Conservation (phyloP, 2,888 invertebrate species). For the Parelbella ahira region DNA sequence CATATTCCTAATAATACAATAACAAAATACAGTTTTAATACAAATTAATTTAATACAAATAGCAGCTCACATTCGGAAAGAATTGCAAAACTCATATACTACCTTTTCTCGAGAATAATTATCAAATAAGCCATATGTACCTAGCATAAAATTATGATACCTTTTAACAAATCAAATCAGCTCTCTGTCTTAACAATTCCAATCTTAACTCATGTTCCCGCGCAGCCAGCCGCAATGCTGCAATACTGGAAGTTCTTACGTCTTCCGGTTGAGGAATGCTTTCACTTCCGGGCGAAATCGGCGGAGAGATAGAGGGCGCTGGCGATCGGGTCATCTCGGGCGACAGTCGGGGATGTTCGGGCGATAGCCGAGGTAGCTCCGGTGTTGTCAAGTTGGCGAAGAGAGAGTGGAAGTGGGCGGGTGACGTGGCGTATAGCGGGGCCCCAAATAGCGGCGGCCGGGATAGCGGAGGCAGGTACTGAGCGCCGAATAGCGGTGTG, state of each 20-base stretch:
- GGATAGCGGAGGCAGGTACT: slow-evolving; percentile 63
- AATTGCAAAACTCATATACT: no score
- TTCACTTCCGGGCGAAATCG: slow-evolving; percentile 73
- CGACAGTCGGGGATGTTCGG: slow-evolving; percentile 36
- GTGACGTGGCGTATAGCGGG: slow-evolving; percentile 68
- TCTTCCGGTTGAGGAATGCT: slow-evolving; percentile 80
- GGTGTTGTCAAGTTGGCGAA: slow-evolving; percentile 88
- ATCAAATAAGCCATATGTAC: no score
- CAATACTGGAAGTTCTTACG: slow-evolving; percentile 92
- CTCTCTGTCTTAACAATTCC: slow-evolving; percentile 87
- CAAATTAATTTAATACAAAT: no score
- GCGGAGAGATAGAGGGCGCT: slow-evolving; percentile 74
- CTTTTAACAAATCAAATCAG: slow-evolving; percentile 63
- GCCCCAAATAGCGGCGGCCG: slow-evolving; percentile 66
- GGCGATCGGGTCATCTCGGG: slow-evolving; percentile 55
- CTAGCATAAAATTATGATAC: no score
- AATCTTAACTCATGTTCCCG: slow-evolving; percentile 93
- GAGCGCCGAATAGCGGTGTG: slow-evolving; percentile 63
- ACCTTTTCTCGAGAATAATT: no score
- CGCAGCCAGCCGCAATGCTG: slow-evolving; percentile 91
- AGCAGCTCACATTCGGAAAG: no score
- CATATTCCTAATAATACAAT: no score
- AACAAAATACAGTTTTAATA: no score
- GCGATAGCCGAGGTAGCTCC: slow-evolving; percentile 53
- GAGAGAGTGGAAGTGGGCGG: slow-evolving; percentile 89